Conservation (phyloP, 2,113 vertebrate genomes). For the Brachypodius melanocephalos region DNA sequence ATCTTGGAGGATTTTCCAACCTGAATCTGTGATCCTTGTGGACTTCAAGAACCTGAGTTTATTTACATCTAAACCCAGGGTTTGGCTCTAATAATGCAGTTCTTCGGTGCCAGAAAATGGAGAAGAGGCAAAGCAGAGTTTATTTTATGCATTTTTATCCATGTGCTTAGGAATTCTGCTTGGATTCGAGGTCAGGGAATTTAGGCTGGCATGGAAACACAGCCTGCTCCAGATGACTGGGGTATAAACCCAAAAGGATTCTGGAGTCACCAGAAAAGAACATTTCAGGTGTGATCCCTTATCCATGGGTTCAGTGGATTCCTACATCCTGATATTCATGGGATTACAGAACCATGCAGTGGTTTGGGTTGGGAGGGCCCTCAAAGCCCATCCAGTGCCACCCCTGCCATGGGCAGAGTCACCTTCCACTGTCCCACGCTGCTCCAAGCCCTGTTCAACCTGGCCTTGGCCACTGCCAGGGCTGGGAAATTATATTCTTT, state of each 20-base stretch:
- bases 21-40: background rate
- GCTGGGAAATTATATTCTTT: too few relatives aligned
- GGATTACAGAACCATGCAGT: background rate
- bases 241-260: background rate
- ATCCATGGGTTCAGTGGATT: fast-evolving
- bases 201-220: background rate
- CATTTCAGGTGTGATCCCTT: background rate
- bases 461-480: fast-evolving
- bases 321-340: background rate
- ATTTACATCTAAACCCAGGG: fast-evolving
- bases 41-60: background rate
- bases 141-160: background rate
- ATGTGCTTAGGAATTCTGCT: background rate
- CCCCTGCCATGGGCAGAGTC: background rate
- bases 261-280: background rate
- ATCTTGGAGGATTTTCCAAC: background rate
- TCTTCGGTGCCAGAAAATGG: fast-evolving
- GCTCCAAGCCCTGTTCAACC: background rate
- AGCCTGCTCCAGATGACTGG: fast-evolving
- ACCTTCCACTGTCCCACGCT: background rate
- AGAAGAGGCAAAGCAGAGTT: background rate
- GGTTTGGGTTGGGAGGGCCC: background rate
- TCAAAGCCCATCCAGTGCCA: fast-evolving
- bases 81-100: background rate
- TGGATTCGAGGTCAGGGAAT: background rate